A percentile compares a stretch with the other conserved stretches of the same genome.
Conservation (phyloP, 2,888 invertebrate species). For the Argyra leucocephala region DNA sequence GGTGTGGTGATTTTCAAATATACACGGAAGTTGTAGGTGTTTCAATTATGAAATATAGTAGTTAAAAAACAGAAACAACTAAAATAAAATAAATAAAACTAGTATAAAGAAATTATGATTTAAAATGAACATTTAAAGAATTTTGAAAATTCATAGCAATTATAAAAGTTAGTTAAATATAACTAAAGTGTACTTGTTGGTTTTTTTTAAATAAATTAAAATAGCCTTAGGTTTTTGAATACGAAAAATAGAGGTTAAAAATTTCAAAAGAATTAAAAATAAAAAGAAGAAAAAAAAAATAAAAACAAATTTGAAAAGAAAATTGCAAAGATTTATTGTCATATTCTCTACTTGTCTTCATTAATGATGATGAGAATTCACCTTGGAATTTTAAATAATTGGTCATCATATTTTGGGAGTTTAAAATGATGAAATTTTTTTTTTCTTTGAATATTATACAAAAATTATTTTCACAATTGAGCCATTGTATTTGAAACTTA, state of each 20-base stretch:
- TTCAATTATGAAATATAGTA: background rate
- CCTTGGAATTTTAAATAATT: background rate
- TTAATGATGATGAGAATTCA: background rate
- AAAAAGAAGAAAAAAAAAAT: too few relatives aligned
- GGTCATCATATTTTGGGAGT: background rate
- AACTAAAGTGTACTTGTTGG: background rate
- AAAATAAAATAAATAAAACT: background rate
- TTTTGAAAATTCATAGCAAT: background rate
- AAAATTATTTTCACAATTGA: too few relatives aligned
- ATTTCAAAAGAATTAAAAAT: too few relatives aligned
- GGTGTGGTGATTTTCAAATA: background rate
- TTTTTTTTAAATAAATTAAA: background rate
- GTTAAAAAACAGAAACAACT: background rate
- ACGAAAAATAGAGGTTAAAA: background rate
- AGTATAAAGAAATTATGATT: background rate
- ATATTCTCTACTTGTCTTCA: background rate
- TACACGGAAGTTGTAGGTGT: slow-evolving; percentile 1
- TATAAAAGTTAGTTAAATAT: background rate
- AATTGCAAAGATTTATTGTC: too few relatives aligned
- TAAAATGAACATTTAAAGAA: background rate
- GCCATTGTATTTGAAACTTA: too few relatives aligned
- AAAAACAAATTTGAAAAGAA: too few relatives aligned
- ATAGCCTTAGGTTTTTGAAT: background rate
- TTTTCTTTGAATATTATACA: too few relatives aligned
- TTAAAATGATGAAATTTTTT: too few relatives aligned